Conservation (phyloP, 2,888 invertebrate species). For the Harpalus rufipes region DNA sequence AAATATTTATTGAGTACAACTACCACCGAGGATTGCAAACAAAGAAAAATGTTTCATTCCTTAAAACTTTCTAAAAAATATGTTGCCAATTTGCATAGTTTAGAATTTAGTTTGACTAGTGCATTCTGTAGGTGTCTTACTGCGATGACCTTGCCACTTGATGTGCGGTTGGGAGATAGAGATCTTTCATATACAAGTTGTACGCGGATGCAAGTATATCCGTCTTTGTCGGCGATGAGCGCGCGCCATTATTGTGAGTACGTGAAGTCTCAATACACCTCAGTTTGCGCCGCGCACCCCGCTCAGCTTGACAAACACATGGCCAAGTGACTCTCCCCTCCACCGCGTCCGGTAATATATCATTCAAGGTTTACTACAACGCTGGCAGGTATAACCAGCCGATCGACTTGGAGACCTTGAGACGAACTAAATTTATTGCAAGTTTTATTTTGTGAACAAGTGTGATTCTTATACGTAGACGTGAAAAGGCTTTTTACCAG, state of each 20-base stretch:
- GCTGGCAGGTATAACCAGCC: slow-evolving; percentile 70
- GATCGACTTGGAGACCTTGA: slow-evolving; percentile 72
- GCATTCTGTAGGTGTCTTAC: slow-evolving; percentile 49
- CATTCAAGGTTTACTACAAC: slow-evolving; percentile 73
- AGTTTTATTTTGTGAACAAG: slow-evolving; percentile 63
- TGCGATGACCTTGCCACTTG: slow-evolving; percentile 71
- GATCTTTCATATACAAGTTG: slow-evolving; percentile 31
- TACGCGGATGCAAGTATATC: neutral
- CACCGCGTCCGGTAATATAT: slow-evolving; percentile 68
- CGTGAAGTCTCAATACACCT: slow-evolving; percentile 53
- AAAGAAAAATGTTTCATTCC: no score
- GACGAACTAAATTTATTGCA: slow-evolving; percentile 71
- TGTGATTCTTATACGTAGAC: slow-evolving; percentile 53
- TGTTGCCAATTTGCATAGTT: neutral
- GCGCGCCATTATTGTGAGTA: slow-evolving; percentile 54
- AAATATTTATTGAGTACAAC: no score
- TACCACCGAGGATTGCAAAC: no score
- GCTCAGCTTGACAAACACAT: slow-evolving; percentile 36
- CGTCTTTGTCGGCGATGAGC: slow-evolving; percentile 24
- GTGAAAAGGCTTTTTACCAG: slow-evolving; percentile 39
- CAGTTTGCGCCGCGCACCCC: slow-evolving; percentile 9
- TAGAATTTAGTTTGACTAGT: neutral
- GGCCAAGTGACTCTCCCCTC: slow-evolving; percentile 45
- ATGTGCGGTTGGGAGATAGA: slow-evolving; percentile 44
- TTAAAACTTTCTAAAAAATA: no score